phyloP scores from a whole-genome alignment of 2,797 vertebrate species.

The Taenioides sp. region DNA sequence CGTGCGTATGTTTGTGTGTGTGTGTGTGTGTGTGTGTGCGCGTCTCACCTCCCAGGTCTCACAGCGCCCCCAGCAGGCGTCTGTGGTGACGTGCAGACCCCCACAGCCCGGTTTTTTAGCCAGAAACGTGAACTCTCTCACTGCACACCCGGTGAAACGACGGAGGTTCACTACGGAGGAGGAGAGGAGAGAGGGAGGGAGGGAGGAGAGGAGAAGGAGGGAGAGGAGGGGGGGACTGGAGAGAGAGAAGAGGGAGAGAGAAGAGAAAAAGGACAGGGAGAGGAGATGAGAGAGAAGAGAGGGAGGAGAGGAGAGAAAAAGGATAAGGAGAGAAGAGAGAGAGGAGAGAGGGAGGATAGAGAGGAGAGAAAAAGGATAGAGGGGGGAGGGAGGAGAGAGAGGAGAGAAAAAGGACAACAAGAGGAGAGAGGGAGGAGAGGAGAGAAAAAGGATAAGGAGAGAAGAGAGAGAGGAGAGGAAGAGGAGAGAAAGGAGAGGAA shows the following conservation, averaged over 20 bases:
- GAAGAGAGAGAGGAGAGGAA: too few relatives aligned
- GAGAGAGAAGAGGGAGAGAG: neutral
- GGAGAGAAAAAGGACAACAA: neutral
- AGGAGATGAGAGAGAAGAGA: too few relatives aligned
- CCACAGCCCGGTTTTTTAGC: constrained; percentile 88
- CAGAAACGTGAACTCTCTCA: constrained; percentile 90
- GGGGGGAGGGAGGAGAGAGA: neutral
- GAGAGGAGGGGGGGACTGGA: constrained; percentile 39
- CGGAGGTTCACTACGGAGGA: constrained; percentile 73
- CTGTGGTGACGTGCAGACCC: constrained; percentile 85
- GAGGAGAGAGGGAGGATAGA: too few relatives aligned
- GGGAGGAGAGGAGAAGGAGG: constrained; percentile 38
- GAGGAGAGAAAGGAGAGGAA: neutral
- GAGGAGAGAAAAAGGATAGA: too few relatives aligned
- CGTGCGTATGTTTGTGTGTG: too few relatives aligned
- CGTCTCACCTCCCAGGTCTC: constrained; percentile 94
- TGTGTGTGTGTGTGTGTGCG: too few relatives aligned
- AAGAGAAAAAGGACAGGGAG: too few relatives aligned
- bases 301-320: neutral
- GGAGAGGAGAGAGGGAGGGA: constrained; percentile 28
- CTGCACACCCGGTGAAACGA: constrained; percentile 88
- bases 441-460: neutral
- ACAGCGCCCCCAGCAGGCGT: constrained; percentile 96
- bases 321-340: neutral
- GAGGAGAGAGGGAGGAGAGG: neutral